Evolutionary conservation across 2,113 vertebrate genomes (phyloP).

Genomic region (Falco punctatus): DNA sequence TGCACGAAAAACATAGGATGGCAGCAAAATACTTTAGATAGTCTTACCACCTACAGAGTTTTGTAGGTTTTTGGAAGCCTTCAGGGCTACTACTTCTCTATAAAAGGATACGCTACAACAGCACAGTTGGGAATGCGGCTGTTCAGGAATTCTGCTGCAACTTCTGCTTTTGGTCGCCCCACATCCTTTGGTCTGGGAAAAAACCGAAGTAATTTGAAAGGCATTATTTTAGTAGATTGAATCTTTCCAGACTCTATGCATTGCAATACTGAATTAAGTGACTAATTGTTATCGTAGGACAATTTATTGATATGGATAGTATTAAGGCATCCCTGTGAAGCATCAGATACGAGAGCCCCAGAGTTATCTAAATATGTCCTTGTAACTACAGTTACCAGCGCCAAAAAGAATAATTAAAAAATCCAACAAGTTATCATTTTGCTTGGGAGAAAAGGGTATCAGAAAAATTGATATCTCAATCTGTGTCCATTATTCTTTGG

Average conservation of each 20-base stretch:
- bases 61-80: background rate
- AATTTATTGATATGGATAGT: background rate
- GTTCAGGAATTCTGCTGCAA: constrained; percentile 95
- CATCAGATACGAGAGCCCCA: background rate
- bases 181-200: constrained; percentile 88
- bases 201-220: constrained; percentile 42
- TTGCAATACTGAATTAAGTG: background rate
- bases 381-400: background rate
- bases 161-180: constrained; percentile 93
- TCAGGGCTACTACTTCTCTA: background rate
- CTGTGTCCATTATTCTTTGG: background rate
- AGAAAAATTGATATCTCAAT: background rate
- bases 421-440: background rate
- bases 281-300: background rate
- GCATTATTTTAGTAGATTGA: background rate
- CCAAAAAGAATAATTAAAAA: background rate
- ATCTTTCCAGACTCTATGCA: background rate
- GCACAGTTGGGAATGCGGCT: constrained; percentile 87
- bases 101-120: constrained; percentile 93
- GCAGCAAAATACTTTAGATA: constrained; percentile 33
- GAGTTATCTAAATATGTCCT: background rate
- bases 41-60: background rate
- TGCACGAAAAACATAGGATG: background rate
- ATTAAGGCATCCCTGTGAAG: background rate
- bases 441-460: background rate